phyloP scores from a whole-genome alignment of 2,797 vertebrate genomes.

The Taenioides sp. region DNA sequence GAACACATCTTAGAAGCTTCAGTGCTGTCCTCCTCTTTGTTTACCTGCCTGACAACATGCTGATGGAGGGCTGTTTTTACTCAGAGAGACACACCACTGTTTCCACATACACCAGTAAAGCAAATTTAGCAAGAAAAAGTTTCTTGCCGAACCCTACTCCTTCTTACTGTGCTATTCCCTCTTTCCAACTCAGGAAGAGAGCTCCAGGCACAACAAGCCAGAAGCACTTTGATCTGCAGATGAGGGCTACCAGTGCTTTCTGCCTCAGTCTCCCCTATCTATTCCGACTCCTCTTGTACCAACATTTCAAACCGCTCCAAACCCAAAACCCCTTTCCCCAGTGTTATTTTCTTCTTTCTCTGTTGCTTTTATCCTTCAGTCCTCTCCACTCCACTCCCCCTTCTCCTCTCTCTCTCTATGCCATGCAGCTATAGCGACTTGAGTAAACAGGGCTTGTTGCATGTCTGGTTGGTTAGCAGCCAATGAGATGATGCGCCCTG shows the following conservation, averaged over 20 bases:
- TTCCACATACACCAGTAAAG: slow-evolving; percentile 26
- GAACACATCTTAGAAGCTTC: slow-evolving; percentile 1
- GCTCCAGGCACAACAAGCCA: slow-evolving; percentile 62
- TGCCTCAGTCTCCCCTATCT: slow-evolving; percentile 3
- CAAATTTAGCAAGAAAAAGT: slow-evolving; percentile 43
- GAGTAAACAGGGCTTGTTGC: slow-evolving; percentile 54
- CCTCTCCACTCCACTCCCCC: slow-evolving; percentile 5
- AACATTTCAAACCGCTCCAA: slow-evolving; percentile 29
- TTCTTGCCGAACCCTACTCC: slow-evolving; percentile 32
- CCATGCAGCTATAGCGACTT: slow-evolving; percentile 27
- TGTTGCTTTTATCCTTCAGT: slow-evolving; percentile 4
- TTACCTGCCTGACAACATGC: slow-evolving; percentile 28
- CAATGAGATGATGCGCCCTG: slow-evolving; percentile 43
- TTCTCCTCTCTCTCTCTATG: slow-evolving; percentile 16
- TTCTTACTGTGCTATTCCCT: slow-evolving; percentile 32
- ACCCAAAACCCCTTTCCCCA: slow-evolving; percentile 12
- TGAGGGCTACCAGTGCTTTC: slow-evolving; percentile 59
- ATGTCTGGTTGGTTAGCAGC: slow-evolving; percentile 28
- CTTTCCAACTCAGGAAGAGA: slow-evolving; percentile 48
- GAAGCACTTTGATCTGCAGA: slow-evolving; percentile 69
- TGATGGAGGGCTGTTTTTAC: slow-evolving; percentile 40
- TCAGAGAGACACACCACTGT: slow-evolving; percentile 29
- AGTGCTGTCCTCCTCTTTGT: slow-evolving; percentile 26
- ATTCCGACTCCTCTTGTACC: slow-evolving; percentile 16
- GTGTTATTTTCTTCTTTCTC: slow-evolving; percentile 5